Conservation (phyloP, 2,113 vertebrate genomes). For the Cyphomyrus discorhynchus region DNA sequence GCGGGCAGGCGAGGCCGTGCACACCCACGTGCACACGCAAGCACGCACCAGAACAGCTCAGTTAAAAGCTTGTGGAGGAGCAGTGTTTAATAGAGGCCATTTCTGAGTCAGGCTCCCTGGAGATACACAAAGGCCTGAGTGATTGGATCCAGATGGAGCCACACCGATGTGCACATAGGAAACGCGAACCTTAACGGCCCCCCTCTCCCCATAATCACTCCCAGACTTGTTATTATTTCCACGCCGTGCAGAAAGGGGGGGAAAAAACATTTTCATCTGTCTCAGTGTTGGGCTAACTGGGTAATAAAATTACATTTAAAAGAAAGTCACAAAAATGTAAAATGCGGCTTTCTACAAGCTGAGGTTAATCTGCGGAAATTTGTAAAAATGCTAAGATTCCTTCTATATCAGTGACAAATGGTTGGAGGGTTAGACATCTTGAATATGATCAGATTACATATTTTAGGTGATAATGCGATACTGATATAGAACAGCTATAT, state of each 20-base stretch:
- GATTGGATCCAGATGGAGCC: conserved; percentile 61
- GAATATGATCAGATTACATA: neutral
- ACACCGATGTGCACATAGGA: conserved; percentile 49
- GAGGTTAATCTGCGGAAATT: neutral
- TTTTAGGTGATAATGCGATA: neutral
- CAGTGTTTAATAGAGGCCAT: conserved; percentile 28
- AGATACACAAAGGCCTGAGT: conserved; percentile 50
- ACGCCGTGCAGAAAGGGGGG: conserved; percentile 13
- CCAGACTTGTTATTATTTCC: conserved; percentile 44
- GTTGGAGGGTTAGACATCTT: neutral
- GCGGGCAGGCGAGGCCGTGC: neutral
- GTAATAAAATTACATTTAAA: conserved; percentile 15
- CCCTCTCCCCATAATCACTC: conserved; percentile 46
- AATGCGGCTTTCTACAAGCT: neutral
- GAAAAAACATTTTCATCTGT: neutral
- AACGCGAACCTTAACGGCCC: conserved; percentile 43
- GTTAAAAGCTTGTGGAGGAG: conserved; percentile 19
- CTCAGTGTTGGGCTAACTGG: conserved; percentile 27
- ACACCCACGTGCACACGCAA: conserved; percentile 7
- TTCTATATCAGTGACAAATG: neutral
- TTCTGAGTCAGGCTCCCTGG: conserved; percentile 27
- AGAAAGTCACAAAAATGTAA: neutral
- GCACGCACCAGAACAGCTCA: neutral
- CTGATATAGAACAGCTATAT: neutral
- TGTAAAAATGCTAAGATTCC: neutral